Evolutionary conservation across 2,888 invertebrate genomes (phyloP).

Genomic region (Chymomyza fuscimana): DNA sequence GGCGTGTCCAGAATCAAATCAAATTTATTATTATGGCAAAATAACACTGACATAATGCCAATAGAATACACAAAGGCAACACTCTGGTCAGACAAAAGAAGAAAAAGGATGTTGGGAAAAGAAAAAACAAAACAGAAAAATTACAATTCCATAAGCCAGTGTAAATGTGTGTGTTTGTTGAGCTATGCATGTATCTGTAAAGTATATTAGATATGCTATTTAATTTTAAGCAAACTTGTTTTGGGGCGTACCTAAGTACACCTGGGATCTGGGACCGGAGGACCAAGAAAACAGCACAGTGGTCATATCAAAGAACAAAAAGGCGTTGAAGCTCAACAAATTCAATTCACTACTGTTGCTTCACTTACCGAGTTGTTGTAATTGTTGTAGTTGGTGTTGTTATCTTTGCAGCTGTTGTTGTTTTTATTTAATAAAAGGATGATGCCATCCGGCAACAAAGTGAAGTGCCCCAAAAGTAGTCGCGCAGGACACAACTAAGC

Average conservation of each 20-base stretch:
- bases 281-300: neutral
- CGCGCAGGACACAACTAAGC: constrained; percentile 21
- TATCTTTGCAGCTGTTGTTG: constrained; percentile 9
- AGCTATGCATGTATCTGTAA: neutral
- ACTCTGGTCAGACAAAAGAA: neutral
- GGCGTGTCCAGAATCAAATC: constrained; percentile 35
- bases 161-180: neutral
- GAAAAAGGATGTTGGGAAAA: neutral
- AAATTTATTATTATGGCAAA: constrained; percentile 48
- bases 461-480: constrained; percentile 26
- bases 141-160: neutral
- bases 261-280: constrained; percentile 38
- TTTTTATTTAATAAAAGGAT: constrained; percentile 59
- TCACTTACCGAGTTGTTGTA: constrained; percentile 26
- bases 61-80: constrained; percentile 25
- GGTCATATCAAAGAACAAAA: constrained; percentile 63
- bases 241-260: constrained; percentile 35
- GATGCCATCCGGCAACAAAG: constrained; percentile 11
- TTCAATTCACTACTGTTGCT: constrained; percentile 73
- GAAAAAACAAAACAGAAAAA: constrained; percentile 1
- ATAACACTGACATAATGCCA: constrained; percentile 49
- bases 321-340: constrained; percentile 71
- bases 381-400: constrained; percentile 28
- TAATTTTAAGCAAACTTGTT: constrained; percentile 35
- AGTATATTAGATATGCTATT: constrained; percentile 17